These are phyloP conservation scores for Seriola rivoliana DNA, from an alignment of 2,113 vertebrate genomes.

Conservation along the genomic window DNA sequence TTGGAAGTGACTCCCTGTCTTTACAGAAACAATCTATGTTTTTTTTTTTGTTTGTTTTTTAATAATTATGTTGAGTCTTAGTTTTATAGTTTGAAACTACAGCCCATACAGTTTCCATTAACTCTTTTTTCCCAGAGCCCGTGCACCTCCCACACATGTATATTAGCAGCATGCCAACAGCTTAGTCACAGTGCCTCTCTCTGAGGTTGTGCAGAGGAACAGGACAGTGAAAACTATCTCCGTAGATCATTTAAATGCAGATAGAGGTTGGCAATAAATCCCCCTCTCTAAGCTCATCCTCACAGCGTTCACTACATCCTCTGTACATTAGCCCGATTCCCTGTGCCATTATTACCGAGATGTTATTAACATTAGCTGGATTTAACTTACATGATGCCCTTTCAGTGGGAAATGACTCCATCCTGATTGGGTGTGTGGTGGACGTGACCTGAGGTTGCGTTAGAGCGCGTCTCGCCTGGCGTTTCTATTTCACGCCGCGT, in stretches of 20 bases:
- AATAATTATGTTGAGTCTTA: background rate
- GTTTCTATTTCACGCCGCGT: conserved; percentile 76
- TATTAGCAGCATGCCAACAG: conserved; percentile 48
- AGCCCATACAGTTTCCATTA: conserved; percentile 31
- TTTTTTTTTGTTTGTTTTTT: background rate
- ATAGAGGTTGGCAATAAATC: conserved; percentile 35
- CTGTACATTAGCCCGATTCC: conserved; percentile 38
- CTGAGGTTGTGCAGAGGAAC: conserved; percentile 42
- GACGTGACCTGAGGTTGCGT: conserved; percentile 52
- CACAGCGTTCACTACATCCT: conserved; percentile 13
- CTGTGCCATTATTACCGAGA: conserved; percentile 16
- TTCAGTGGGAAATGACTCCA: conserved; percentile 41
- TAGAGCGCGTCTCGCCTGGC: conserved; percentile 49
- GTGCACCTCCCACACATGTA: conserved; percentile 53
- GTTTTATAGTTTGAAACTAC: conserved; percentile 15
- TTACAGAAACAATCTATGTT: background rate
- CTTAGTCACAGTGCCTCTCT: conserved; percentile 53
- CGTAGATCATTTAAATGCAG: conserved; percentile 51
- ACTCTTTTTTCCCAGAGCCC: conserved; percentile 61
- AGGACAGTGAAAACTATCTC: conserved; percentile 35
- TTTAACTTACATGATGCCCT: conserved; percentile 60
- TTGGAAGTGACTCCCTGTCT: conserved; percentile 56
- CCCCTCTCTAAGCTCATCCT: conserved; percentile 12
- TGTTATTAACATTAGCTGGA: conserved; percentile 62
- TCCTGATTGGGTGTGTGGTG: conserved; percentile 35